These are phyloP conservation scores for Globodera rostochiensis DNA, from an alignment of 1,140 invertebrate genomes.

Conservation along the genomic window DNA sequence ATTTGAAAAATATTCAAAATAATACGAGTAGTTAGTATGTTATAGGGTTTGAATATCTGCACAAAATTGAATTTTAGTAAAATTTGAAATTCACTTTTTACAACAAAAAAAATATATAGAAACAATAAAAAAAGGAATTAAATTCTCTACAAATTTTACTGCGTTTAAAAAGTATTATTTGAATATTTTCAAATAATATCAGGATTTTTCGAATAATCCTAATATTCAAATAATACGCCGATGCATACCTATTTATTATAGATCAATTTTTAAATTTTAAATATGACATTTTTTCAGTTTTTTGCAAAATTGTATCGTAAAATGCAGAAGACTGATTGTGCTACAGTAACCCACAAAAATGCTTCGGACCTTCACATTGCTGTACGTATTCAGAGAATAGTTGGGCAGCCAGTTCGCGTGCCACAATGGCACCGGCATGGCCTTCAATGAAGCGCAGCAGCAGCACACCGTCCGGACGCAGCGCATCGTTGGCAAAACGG, in stretches of 20 bases:
- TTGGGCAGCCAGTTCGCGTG: conserved; percentile 46
- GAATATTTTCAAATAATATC: too few relatives aligned
- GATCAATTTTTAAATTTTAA: not conserved
- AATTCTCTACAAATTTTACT: too few relatives aligned
- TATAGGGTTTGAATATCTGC: too few relatives aligned
- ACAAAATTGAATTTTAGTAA: too few relatives aligned
- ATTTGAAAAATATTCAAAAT: too few relatives aligned
- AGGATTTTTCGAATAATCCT: too few relatives aligned
- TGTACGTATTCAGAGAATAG: conserved; percentile 49
- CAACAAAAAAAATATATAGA: too few relatives aligned
- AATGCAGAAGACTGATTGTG: not conserved
- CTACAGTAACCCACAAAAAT: not conserved
- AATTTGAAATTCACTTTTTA: too few relatives aligned
- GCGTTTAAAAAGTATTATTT: too few relatives aligned
- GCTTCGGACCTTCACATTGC: conserved; percentile 23
- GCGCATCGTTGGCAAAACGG: conserved; percentile 51
- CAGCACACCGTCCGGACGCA: conserved; percentile 59
- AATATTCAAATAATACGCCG: too few relatives aligned
- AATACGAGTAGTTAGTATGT: too few relatives aligned
- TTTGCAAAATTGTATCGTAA: not conserved
- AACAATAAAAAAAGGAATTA: too few relatives aligned
- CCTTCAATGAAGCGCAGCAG: conserved; percentile 64
- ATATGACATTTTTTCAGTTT: not conserved
- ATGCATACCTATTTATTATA: not conserved
- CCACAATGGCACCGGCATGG: conserved; percentile 65